Conservation (phyloP, 2,888 invertebrate genomes). For the Tetragonisca angustula region DNA sequence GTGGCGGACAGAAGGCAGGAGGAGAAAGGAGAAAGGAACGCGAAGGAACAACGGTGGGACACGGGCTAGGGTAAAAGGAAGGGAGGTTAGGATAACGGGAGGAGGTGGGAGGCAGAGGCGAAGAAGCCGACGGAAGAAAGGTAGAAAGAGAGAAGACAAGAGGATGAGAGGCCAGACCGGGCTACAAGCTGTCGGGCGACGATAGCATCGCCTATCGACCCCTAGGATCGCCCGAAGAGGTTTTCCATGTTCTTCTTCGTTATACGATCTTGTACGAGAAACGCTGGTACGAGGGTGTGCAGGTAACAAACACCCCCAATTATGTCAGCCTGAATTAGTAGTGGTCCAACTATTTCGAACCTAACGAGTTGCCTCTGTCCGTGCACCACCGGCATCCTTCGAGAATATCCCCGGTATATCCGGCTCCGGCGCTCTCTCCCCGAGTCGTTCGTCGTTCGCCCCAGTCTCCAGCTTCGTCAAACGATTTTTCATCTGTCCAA, state of each 20-base stretch:
- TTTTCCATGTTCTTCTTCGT: conserved; percentile 84
- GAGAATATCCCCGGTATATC: conserved; percentile 3
- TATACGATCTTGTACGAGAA: conserved; percentile 82
- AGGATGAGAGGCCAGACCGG: conserved; percentile 71
- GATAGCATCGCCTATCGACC: conserved; percentile 83
- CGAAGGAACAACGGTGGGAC: conserved; percentile 51
- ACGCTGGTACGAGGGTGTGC: conserved; percentile 78
- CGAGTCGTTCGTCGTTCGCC: not conserved
- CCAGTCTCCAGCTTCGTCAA: conserved; percentile 36
- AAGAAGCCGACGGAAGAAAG: conserved; percentile 37
- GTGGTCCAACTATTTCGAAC: conserved; percentile 81
- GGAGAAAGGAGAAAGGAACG: conserved; percentile 43
- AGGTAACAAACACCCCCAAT: conserved; percentile 84
- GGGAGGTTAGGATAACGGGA: conserved; percentile 45
- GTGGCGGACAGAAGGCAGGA: conserved; percentile 23
- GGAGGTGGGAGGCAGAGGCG: conserved; percentile 42
- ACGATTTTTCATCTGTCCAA: conserved; percentile 72
- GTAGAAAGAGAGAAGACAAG: conserved; percentile 51
- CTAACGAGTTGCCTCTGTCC: conserved; percentile 78
- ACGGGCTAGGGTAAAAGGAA: conserved; percentile 30
- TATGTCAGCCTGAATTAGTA: conserved; percentile 84
- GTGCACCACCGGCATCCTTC: conserved; percentile 9
- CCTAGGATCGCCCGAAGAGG: conserved; percentile 83
- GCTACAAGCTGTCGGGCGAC: conserved; percentile 81
- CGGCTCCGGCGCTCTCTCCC: conserved; percentile 6